Evolutionary conservation across 2,113 vertebrate genomes (phyloP).

Genomic region (Panthera uncia): DNA sequence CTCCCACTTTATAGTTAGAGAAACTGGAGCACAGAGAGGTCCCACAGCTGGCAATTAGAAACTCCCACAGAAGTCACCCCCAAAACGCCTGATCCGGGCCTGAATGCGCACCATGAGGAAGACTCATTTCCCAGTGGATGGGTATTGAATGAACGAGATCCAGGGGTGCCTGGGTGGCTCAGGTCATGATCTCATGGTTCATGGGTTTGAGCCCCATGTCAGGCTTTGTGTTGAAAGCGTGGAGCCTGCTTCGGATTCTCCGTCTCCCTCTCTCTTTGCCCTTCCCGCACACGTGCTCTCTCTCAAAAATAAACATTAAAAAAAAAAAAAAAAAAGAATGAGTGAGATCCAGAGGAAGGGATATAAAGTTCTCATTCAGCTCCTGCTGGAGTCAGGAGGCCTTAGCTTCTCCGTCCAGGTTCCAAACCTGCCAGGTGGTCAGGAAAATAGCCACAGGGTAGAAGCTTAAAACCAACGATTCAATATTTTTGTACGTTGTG

Average conservation of each 20-base stretch:
- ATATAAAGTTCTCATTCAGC: background rate
- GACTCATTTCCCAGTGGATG: background rate
- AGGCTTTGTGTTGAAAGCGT: no score
- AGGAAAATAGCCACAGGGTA: background rate
- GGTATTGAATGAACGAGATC: background rate
- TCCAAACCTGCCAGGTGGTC: background rate
- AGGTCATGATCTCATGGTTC: no score
- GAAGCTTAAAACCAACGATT: background rate
- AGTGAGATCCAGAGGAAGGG: background rate
- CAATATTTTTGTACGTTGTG: background rate
- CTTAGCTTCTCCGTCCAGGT: background rate
- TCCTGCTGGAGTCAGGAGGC: background rate
- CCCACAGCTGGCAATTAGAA: background rate
- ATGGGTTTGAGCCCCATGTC: no score
- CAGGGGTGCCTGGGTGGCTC: background rate
- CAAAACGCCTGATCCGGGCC: background rate
- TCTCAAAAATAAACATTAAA: no score
- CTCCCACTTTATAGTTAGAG: background rate
- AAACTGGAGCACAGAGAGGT: background rate
- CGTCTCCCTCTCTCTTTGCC: no score
- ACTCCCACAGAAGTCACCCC: background rate
- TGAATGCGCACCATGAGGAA: background rate
- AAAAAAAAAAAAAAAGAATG: background rate
- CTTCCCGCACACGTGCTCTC: no score
- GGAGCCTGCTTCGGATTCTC: no score